Conservation (phyloP, 2,797 vertebrate species). For the Microctenopoma steveboyesi region DNA sequence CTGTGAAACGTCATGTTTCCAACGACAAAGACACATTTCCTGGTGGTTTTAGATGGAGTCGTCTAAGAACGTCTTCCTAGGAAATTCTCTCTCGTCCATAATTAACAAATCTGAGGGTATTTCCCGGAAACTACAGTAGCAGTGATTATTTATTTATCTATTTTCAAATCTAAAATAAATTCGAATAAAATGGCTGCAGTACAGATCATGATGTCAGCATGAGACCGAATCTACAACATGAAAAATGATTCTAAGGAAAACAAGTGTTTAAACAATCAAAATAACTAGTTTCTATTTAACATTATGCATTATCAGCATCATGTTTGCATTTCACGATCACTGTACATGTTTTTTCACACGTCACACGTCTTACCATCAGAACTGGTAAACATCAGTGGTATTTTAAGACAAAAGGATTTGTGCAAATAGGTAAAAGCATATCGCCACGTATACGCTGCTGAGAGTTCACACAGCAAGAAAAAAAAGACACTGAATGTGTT, state of each 20-base stretch:
- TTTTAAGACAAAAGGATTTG: constrained; percentile 59
- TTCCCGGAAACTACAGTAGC: neutral
- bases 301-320: constrained; percentile 19
- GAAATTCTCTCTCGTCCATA: neutral
- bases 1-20: neutral
- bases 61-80: neutral
- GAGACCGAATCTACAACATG: constrained; percentile 15
- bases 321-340: constrained; percentile 31
- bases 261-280: constrained; percentile 24
- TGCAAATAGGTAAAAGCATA: constrained; percentile 62
- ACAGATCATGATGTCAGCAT: neutral
- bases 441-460: constrained; percentile 27
- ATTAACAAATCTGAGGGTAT: neutral
- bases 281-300: constrained; percentile 25
- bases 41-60: neutral
- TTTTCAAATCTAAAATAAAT: neutral
- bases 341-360: constrained; percentile 55
- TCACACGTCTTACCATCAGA: constrained; percentile 58
- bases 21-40: neutral
- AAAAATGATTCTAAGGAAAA: constrained; percentile 35
- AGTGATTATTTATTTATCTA: neutral
- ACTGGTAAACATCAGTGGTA: constrained; percentile 60
- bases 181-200: neutral
- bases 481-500: constrained; percentile 19
- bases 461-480: constrained; percentile 31